phyloP scores from a whole-genome alignment of 1,140 invertebrate genomes.

The Pinna nobilis region DNA sequence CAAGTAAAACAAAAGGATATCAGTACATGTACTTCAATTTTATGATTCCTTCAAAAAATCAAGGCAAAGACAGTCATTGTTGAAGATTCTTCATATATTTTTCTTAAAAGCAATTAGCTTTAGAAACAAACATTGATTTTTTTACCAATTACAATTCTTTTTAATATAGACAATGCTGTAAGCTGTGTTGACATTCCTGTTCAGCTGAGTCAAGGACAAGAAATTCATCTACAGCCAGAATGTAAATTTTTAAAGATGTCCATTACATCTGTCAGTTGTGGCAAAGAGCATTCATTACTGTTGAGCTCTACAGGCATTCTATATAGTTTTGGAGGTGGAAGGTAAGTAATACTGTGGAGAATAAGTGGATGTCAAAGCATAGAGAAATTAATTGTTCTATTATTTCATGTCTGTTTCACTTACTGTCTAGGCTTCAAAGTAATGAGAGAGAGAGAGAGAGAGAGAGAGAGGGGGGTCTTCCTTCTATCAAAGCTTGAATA shows the following conservation, averaged over 20 bases:
- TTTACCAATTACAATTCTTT: too few relatives aligned
- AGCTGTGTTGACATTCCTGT: neutral
- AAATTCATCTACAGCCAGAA: too few relatives aligned
- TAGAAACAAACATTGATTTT: too few relatives aligned
- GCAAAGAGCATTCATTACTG: constrained; percentile 35
- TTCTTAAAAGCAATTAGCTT: too few relatives aligned
- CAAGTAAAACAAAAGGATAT: too few relatives aligned
- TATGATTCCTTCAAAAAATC: too few relatives aligned
- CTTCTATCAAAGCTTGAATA: neutral
- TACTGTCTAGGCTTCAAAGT: too few relatives aligned
- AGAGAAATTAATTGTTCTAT: neutral
- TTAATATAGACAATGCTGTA: neutral
- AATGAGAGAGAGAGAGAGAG: neutral
- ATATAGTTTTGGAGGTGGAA: constrained; percentile 35
- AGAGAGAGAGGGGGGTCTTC: neutral
- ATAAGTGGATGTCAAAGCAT: neutral
- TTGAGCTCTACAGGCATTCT: constrained; percentile 9
- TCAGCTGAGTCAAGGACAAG: neutral
- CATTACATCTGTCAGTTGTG: constrained; percentile 28
- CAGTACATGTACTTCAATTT: too few relatives aligned
- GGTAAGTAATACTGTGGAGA: neutral
- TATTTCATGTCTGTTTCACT: neutral
- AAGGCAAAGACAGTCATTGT: too few relatives aligned
- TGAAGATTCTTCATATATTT: too few relatives aligned
- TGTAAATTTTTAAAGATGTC: too few relatives aligned